A percentile compares a stretch with the other conserved stretches of the same genome.
Conservation (phyloP, 2,888 invertebrate genomes). For the Dolomedes plantarius region DNA sequence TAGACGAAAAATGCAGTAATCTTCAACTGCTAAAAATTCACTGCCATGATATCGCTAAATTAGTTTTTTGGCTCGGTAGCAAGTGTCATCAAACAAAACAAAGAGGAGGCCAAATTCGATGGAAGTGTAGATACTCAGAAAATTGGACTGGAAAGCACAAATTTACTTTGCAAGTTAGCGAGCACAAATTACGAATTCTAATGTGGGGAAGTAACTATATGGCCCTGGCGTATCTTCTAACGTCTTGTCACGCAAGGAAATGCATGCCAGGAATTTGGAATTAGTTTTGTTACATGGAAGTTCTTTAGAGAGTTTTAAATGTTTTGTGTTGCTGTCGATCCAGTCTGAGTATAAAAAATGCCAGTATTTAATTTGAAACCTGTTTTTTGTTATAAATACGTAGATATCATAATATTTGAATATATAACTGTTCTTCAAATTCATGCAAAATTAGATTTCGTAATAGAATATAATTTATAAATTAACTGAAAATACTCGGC, state of each 20-base stretch:
- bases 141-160: neutral
- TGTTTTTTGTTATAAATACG: no score
- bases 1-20: neutral
- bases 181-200: neutral
- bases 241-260: neutral
- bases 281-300: neutral
- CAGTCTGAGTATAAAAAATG: no score
- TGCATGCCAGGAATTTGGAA: neutral
- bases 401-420: no score
- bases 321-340: no score
- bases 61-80: neutral
- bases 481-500: no score
- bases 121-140: neutral
- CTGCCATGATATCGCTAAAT: neutral
- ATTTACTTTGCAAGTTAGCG: neutral
- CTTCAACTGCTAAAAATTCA: neutral
- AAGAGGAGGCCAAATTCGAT: neutral
- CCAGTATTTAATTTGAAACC: no score
- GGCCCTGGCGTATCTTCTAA: neutral
- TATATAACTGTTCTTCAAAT: no score
- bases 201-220: neutral
- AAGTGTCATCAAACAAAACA: neutral
- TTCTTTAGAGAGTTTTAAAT: no score
- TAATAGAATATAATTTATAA: no score
- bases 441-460: no score